Evolutionary conservation across 2,797 vertebrate species (phyloP).

Genomic region (Psittacula echo): DNA sequence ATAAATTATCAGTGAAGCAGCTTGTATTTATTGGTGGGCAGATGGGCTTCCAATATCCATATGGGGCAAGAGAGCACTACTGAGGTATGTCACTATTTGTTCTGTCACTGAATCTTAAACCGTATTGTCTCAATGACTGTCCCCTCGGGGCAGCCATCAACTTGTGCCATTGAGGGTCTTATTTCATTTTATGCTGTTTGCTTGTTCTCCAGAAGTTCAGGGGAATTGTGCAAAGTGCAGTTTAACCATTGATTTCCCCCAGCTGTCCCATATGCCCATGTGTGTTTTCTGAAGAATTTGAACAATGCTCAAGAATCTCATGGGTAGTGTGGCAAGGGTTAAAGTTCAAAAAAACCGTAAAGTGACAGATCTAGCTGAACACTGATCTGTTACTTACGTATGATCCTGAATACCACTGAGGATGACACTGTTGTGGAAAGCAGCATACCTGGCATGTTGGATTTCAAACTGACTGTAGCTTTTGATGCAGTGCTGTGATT

Average conservation of each 20-base stretch:
- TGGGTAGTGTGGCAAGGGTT: neutral
- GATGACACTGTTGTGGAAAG: neutral
- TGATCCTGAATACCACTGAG: neutral
- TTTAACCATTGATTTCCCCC: neutral
- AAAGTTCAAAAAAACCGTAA: neutral
- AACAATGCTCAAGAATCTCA: neutral
- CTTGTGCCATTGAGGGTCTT: neutral
- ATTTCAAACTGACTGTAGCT: neutral
- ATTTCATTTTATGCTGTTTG: neutral
- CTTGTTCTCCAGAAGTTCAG: neutral
- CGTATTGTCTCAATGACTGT: neutral
- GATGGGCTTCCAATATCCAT: neutral
- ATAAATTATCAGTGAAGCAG: neutral
- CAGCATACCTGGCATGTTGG: neutral
- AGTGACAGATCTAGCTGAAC: neutral
- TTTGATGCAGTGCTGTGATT: neutral
- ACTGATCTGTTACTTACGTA: neutral
- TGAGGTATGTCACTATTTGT: neutral
- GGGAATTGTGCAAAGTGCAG: neutral
- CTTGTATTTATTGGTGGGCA: neutral
- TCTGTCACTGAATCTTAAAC: neutral
- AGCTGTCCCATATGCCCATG: neutral
- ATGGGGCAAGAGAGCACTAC: neutral
- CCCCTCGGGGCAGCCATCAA: rapidly evolving
- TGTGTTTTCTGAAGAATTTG: neutral